A percentile compares a stretch with the other conserved stretches of the same genome.
Evolutionary conservation across 2,113 vertebrate genomes (phyloP).

Genomic region (Otolemur garnettii): DNA sequence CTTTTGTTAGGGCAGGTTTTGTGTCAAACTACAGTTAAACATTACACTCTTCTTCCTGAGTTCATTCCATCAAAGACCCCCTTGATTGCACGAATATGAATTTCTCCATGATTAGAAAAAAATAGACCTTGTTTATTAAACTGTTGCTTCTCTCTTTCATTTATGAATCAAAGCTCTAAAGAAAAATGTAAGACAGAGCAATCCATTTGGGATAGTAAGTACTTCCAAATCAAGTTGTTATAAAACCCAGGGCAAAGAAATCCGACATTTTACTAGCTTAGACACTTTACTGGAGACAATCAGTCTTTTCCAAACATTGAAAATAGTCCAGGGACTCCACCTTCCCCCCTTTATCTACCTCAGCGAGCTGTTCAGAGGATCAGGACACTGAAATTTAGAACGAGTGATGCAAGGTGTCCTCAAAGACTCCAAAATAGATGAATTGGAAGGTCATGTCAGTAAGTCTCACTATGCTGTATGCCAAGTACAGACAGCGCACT

Average conservation of each 20-base stretch:
- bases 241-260: conserved; percentile 44
- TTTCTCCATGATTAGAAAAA: neutral
- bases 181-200: neutral
- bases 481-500: neutral
- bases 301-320: conserved; percentile 24
- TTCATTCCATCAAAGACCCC: neutral
- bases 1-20: neutral
- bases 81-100: neutral
- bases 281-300: neutral
- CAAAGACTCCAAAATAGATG: neutral
- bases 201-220: neutral
- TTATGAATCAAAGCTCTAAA: conserved; percentile 9
- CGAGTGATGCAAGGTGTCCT: neutral
- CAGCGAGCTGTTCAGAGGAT: neutral
- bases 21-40: neutral
- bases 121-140: neutral
- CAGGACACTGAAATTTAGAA: neutral
- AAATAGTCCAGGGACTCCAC: neutral
- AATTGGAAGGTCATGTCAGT: neutral
- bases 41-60: neutral
- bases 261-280: neutral
- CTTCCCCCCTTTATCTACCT: neutral
- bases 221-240: neutral
- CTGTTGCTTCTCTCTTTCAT: neutral
- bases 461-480: neutral